Evolutionary conservation across 2,797 vertebrate genomes (phyloP).

Genomic region (Serranus cabrilla): DNA sequence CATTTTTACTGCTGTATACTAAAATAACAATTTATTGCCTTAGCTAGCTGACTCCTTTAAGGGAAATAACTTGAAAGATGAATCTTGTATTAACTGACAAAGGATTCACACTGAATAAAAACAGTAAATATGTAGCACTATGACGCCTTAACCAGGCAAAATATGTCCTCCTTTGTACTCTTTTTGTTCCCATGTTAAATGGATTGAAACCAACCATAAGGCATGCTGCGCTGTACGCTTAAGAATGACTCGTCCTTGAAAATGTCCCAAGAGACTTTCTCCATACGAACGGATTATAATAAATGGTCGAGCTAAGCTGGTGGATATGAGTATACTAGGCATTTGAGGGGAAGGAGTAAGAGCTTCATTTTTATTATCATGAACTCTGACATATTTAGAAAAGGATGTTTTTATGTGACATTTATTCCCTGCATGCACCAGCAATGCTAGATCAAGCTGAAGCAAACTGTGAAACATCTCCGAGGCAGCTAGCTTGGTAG

Average conservation of each 20-base stretch:
- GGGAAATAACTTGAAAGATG: background rate
- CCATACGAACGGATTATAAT: constrained; percentile 66
- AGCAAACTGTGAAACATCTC: constrained; percentile 32
- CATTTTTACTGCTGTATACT: background rate
- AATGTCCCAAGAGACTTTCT: constrained; percentile 49
- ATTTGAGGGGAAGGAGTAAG: constrained; percentile 31
- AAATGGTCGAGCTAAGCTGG: constrained; percentile 56
- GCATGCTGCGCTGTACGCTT: constrained; percentile 44
- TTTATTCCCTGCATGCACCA: constrained; percentile 16
- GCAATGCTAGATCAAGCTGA: constrained; percentile 4
- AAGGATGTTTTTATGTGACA: constrained; percentile 25
- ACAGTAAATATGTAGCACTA: constrained; percentile 25
- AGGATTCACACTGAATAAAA: constrained; percentile 13
- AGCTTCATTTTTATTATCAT: constrained; percentile 49
- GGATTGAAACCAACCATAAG: constrained; percentile 59
- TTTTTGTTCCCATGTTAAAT: constrained; percentile 55
- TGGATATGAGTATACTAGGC: constrained; percentile 51
- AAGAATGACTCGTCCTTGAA: constrained; percentile 67
- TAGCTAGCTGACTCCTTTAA: background rate
- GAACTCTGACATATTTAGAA: constrained; percentile 45
- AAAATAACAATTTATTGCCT: background rate
- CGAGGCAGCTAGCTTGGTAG: background rate
- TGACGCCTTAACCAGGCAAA: constrained; percentile 30
- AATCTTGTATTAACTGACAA: background rate
- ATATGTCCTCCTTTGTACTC: constrained; percentile 23